Evolutionary conservation across 1,140 invertebrate species (phyloP), one percentile per base, ranked within the genome.

Genomic region (Drosophila rufa): DNA sequence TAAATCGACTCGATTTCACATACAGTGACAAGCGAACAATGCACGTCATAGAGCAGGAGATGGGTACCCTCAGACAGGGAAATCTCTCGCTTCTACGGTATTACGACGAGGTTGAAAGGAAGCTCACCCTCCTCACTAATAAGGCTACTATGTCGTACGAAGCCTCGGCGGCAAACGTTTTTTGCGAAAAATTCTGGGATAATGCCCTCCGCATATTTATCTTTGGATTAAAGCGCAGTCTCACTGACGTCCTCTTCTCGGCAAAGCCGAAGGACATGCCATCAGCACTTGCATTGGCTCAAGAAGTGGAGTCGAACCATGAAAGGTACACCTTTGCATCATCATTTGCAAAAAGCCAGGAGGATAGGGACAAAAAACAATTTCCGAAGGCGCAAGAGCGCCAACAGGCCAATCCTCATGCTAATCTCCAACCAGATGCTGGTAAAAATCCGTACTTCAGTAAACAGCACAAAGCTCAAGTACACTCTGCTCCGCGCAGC

Each of bases 271-370:
- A 36, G 45, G 6, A 47, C 27, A 60, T 33, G 43, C 25, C 12
- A 2, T 14, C 46, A 14, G 11, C 46, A 6, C 46, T 47, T 25
- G 46, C 46, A 4, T 25, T 47, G 22, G 22, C 19, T 2, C 53
- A 74, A 22, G 64, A 66, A 12, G 58, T 60, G 25, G 58, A 78
- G 36, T 17, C 38, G 2, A 70, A 74, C 36, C 68, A 80, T 4
- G 30, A 68, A 4, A 47, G 53, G 5, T 56, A 46, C 27, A 17
- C 27, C 27, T 27, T 27, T 27, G 19, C 46, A 27, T 25, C 11
- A 30, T 48, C 25, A 30, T 48, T 27, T 15, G 47, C 43, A 19
- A 27, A 11, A 7, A 48, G 47, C 47, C 22, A 27, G 12, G 25
- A 48, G 6, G 47, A 27, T 48, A 48, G 14, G 47, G 25, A 48